A percentile compares a stretch with the other conserved stretches of the same genome.
phyloP scores from a whole-genome alignment of 2,888 invertebrate species.

The Trichopoda pennipes region DNA sequence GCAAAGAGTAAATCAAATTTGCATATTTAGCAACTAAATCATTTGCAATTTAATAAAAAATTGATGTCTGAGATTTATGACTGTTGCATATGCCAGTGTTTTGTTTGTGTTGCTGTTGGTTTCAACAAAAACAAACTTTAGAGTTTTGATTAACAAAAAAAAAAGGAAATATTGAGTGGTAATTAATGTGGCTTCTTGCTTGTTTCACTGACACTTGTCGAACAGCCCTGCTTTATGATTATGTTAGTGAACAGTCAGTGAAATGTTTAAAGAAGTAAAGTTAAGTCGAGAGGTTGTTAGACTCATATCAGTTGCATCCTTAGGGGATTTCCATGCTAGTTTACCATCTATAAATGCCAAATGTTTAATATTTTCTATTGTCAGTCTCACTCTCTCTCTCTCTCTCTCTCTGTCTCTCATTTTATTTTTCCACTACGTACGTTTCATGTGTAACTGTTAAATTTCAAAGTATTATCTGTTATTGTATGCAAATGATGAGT shows the following conservation, averaged over 20 bases:
- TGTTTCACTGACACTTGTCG: conserved; percentile 24
- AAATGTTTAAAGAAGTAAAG: background rate
- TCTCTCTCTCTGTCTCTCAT: background rate
- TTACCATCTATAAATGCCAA: conserved; percentile 66
- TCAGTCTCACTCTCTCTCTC: background rate
- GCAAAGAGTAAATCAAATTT: conserved; percentile 13
- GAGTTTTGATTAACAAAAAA: conserved; percentile 29
- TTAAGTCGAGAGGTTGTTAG: conserved; percentile 22
- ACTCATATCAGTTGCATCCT: conserved; percentile 67
- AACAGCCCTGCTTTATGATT: conserved; percentile 39
- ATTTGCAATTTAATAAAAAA: conserved; percentile 61
- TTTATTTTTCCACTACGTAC: too few species aligned
- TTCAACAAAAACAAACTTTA: conserved; percentile 24
- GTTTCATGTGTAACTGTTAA: background rate
- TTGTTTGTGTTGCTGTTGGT: conserved; percentile 17
- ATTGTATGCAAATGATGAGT: conserved; percentile 21
- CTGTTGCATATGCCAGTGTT: conserved; percentile 64
- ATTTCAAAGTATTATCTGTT: background rate
- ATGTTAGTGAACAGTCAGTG: background rate
- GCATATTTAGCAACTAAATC: conserved; percentile 61
- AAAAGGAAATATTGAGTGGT: conserved; percentile 58
- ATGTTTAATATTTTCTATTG: conserved; percentile 56
- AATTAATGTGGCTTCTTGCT: conserved; percentile 64
- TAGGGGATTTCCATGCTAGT: conserved; percentile 57
- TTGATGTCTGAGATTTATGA: conserved; percentile 65